Evolutionary conservation across 2,113 vertebrate genomes (phyloP).

Genomic region (Tychaedon coryphoeus): DNA sequence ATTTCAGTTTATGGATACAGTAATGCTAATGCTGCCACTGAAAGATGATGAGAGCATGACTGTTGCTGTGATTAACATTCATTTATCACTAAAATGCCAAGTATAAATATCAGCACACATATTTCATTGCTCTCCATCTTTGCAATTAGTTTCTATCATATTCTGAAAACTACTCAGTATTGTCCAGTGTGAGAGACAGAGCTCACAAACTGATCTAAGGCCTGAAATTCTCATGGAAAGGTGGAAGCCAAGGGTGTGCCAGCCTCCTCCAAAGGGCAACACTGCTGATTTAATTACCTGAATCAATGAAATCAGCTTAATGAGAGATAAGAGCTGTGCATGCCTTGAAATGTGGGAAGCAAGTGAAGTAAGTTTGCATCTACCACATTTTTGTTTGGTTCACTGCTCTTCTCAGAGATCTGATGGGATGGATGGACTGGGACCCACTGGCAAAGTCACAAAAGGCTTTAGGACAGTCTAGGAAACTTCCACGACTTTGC

Average conservation of each 20-base stretch:
- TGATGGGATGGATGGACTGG: background rate
- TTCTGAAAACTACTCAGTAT: background rate
- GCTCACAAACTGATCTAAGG: background rate
- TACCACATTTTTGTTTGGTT: background rate
- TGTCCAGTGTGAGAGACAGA: background rate
- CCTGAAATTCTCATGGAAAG: background rate
- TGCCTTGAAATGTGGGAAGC: background rate
- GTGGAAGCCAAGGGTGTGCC: background rate
- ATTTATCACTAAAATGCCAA: background rate
- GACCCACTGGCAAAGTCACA: background rate
- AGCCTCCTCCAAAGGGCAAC: background rate
- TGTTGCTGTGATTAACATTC: background rate
- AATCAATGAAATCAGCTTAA: background rate
- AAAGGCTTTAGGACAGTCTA: background rate
- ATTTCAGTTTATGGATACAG: background rate
- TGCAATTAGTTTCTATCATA: background rate
- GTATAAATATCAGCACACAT: background rate
- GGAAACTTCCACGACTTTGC: background rate
- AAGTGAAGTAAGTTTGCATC: background rate
- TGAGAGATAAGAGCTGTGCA: background rate
- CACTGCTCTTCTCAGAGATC: background rate
- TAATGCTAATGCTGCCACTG: background rate
- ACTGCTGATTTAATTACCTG: background rate
- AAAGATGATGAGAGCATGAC: background rate
- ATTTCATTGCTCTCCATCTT: background rate